Evolutionary conservation across 2,888 invertebrate species (phyloP).

Genomic region (Serripes groenlandicus): DNA sequence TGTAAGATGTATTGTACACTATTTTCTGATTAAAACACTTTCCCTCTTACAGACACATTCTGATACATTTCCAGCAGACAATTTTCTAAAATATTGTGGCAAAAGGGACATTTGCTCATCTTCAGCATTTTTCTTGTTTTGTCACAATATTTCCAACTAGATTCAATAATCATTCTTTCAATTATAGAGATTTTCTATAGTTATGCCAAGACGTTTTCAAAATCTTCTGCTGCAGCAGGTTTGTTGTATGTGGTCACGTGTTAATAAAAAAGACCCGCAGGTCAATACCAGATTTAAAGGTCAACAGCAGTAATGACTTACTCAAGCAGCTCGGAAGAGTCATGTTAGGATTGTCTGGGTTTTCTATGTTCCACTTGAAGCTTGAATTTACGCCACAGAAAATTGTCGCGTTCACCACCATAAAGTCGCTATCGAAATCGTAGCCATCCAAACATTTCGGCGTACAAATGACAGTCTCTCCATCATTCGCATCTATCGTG

Average conservation of each 20-base stretch:
- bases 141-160: not conserved
- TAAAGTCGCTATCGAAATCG: constrained; percentile 42
- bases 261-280: too few relatives aligned
- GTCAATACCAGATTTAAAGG: too few relatives aligned
- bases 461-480: constrained; percentile 30
- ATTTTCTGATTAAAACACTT: too few relatives aligned
- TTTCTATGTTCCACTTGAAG: constrained; percentile 51
- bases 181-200: too few relatives aligned
- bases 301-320: too few relatives aligned
- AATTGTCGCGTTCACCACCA: constrained; percentile 24
- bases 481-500: not conserved
- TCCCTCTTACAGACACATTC: too few relatives aligned
- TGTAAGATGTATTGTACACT: too few relatives aligned
- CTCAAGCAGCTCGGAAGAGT: constrained; percentile 43
- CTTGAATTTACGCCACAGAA: constrained; percentile 50
- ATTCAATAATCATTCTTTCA: too few relatives aligned
- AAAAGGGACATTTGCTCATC: not conserved
- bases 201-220: too few relatives aligned
- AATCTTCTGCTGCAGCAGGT: too few relatives aligned
- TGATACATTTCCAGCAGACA: too few relatives aligned
- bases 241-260: too few relatives aligned
- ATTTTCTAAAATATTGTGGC: not conserved
- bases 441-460: constrained; percentile 40
- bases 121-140: not conserved
- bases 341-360: constrained; percentile 34